These are phyloP conservation scores for Chlorops oryzae DNA, from an alignment of 1,140 invertebrate genomes.

Conservation along the genomic window DNA sequence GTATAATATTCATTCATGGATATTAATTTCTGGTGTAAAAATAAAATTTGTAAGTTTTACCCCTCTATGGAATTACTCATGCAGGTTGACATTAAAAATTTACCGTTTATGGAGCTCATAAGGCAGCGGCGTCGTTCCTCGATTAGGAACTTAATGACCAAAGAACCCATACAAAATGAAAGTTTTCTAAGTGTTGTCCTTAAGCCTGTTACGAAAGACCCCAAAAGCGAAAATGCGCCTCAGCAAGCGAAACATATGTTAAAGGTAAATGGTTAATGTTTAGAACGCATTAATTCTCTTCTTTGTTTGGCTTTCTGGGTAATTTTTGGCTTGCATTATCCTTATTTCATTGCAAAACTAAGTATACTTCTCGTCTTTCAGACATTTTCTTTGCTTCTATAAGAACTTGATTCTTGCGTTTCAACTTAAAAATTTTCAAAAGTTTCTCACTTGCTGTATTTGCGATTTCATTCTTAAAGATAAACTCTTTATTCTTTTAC, in stretches of 20 bases:
- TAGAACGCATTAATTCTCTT: neutral
- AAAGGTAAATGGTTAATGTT: slow-evolving; percentile 29
- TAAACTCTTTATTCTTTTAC: neutral
- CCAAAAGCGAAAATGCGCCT: slow-evolving; percentile 48
- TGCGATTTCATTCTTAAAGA: no score
- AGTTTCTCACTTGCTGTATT: neutral
- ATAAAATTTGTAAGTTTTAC: no score
- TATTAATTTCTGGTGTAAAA: no score
- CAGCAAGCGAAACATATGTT: slow-evolving; percentile 48
- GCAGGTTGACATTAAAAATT: no score
- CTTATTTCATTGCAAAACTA: neutral
- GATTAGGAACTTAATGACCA: slow-evolving; percentile 32
- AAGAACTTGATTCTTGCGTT: neutral
- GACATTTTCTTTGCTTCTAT: neutral
- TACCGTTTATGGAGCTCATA: slow-evolving; percentile 33
- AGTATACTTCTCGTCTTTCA: neutral
- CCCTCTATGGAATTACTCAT: no score
- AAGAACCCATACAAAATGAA: slow-evolving; percentile 42
- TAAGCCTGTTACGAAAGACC: slow-evolving; percentile 55
- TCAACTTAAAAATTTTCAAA: neutral
- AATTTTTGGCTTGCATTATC: no score
- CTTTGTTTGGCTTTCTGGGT: neutral
- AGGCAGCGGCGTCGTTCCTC: slow-evolving; percentile 41
- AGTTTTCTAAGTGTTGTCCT: slow-evolving; percentile 56
- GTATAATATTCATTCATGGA: no score